phyloP scores from a whole-genome alignment of 2,888 invertebrate genomes.

The Globia sparganii region DNA sequence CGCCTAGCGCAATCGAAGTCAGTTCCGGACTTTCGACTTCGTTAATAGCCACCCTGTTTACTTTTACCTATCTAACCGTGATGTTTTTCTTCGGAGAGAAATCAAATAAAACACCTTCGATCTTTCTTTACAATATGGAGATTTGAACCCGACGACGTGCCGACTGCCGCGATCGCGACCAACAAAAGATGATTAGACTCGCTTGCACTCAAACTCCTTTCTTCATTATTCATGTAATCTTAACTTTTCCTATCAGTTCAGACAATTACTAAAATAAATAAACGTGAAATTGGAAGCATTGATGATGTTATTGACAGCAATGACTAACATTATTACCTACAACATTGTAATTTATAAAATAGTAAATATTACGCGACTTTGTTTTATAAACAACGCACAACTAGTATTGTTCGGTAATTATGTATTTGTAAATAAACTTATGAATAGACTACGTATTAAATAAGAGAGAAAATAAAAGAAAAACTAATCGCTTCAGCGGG shows the following conservation, averaged over 20 bases:
- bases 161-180: background rate
- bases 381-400: constrained; percentile 23
- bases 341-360: background rate
- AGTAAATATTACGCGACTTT: constrained; percentile 8
- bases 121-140: constrained; percentile 36
- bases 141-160: constrained; percentile 29
- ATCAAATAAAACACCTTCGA: constrained; percentile 62
- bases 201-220: constrained; percentile 19
- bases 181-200: constrained; percentile 36
- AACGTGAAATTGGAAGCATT: constrained; percentile 25
- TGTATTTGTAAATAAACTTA: constrained; percentile 27
- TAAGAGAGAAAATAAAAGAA: constrained; percentile 17
- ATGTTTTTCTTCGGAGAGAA: constrained; percentile 57
- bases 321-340: constrained; percentile 21
- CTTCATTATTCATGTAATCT: constrained; percentile 26
- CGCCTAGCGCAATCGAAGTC: constrained; percentile 65
- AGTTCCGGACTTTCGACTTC: constrained; percentile 71
- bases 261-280: background rate
- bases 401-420: background rate
- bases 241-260: constrained; percentile 22
- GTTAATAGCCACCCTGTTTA: constrained; percentile 72
- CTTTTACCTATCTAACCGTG: constrained; percentile 68
- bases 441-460: constrained; percentile 5
- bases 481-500: constrained; percentile 21
- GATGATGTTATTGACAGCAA: constrained; percentile 8